These are phyloP conservation scores for Silurus aristotelis DNA, from an alignment of 2,797 vertebrate genomes.

Conservation along the genomic window DNA sequence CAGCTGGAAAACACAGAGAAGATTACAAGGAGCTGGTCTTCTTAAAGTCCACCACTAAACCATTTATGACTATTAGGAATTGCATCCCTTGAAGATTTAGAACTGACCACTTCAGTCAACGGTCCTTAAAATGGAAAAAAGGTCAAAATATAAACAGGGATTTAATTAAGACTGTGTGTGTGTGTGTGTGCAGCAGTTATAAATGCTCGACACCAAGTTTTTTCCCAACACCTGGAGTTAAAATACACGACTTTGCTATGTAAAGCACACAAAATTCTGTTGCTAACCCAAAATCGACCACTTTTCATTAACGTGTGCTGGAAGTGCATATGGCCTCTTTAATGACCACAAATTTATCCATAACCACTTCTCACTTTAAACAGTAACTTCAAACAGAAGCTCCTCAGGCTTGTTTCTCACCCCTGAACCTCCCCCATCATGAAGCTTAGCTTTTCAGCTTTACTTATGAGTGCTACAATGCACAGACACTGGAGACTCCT, in stretches of 20 bases:
- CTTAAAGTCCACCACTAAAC: neutral
- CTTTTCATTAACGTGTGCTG: neutral
- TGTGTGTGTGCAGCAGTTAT: neutral
- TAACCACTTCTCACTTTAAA: neutral
- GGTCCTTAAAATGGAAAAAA: neutral
- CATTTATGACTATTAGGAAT: neutral
- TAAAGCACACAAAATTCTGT: neutral
- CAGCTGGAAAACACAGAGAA: conserved; percentile 18
- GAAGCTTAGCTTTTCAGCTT: neutral
- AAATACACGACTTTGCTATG: neutral
- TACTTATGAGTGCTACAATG: neutral
- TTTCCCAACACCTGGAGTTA: neutral
- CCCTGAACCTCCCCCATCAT: no score
- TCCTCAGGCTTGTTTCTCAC: neutral
- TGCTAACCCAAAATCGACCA: neutral
- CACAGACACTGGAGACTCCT: neutral
- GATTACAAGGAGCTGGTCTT: conserved; percentile 10
- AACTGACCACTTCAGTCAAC: neutral
- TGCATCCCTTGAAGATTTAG: neutral
- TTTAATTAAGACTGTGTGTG: neutral
- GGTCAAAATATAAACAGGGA: no score
- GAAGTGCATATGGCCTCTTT: neutral
- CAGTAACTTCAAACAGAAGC: neutral
- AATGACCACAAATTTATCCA: neutral
- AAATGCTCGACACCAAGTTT: neutral